These are phyloP conservation scores for Cosmia trapezina DNA, from an alignment of 2,888 invertebrate species.

Conservation along the genomic window DNA sequence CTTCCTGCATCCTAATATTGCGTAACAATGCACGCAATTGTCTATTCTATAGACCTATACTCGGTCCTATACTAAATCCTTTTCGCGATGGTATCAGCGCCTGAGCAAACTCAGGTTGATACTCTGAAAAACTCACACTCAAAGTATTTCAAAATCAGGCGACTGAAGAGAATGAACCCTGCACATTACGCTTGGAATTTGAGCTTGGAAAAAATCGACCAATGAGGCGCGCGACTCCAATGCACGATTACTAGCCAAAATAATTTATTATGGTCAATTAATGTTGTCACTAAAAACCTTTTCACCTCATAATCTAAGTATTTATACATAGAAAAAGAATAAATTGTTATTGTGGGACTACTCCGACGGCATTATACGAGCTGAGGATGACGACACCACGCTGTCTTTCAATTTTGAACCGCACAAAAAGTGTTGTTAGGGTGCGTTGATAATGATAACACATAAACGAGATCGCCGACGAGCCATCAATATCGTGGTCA, in stretches of 20 bases:
- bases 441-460: neutral
- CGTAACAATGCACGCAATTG: neutral
- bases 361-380: neutral
- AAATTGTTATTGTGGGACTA: neutral
- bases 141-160: neutral
- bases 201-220: neutral
- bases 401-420: neutral
- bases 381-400: neutral
- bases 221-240: neutral
- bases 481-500: neutral
- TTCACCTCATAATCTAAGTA: neutral
- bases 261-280: slow-evolving; percentile 1
- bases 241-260: neutral
- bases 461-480: neutral
- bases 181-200: neutral
- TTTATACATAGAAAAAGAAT: neutral
- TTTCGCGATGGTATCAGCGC: neutral
- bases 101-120: neutral
- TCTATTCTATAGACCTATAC: no score
- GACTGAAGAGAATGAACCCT: neutral
- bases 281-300: neutral
- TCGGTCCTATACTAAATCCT: neutral
- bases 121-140: neutral
- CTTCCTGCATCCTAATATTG: neutral
- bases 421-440: neutral